These are phyloP conservation scores for Carabus problematicus DNA, from an alignment of 2,888 invertebrate species.

Conservation along the genomic window DNA sequence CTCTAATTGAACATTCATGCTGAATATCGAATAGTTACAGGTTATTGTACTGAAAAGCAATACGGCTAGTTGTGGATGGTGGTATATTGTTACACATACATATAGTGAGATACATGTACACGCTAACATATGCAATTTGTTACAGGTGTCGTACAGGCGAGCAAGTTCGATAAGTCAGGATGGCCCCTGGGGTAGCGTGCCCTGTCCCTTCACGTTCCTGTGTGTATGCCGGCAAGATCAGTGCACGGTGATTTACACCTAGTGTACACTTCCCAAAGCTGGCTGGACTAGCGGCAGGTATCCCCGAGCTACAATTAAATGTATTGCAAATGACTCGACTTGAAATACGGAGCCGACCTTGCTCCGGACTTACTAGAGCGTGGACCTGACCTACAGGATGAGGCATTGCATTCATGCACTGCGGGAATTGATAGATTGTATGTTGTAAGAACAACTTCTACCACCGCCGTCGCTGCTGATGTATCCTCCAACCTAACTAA, in stretches of 20 bases:
- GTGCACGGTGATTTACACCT: conserved; percentile 40
- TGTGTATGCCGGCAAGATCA: conserved; percentile 19
- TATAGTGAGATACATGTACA: not conserved
- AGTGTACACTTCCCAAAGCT: conserved; percentile 25
- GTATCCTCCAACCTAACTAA: no score
- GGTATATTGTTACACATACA: not conserved
- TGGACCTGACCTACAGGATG: no score
- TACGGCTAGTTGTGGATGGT: no score
- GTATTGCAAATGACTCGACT: conserved; percentile 29
- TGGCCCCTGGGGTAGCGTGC: not conserved
- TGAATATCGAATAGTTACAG: no score
- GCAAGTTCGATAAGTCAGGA: conserved; percentile 40
- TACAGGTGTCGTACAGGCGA: conserved; percentile 40
- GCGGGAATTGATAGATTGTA: no score
- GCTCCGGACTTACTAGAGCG: no score
- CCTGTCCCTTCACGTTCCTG: not conserved
- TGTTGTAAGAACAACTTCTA: no score
- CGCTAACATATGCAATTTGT: conserved; percentile 41
- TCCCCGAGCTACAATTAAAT: conserved; percentile 34
- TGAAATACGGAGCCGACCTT: conserved; percentile 7
- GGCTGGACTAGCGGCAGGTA: conserved; percentile 3
- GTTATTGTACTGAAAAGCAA: no score
- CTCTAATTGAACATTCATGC: no score
- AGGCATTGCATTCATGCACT: no score
- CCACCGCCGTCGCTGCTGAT: no score